Conservation (phyloP, 2,797 vertebrate species). For the Spinus olivaceus region DNA sequence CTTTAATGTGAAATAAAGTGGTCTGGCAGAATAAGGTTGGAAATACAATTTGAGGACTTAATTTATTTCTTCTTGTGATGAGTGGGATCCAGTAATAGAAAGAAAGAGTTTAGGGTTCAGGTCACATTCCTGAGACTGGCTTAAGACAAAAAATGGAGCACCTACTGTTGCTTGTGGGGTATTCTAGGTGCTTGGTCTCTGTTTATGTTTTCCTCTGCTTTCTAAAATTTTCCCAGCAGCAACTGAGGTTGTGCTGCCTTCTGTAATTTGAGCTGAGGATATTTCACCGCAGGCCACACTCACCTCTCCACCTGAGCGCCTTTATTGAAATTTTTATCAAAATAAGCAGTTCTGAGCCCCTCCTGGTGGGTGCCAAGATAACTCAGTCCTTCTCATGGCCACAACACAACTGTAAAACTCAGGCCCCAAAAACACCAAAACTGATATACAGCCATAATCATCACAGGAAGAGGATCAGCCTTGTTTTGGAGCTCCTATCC, state of each 20-base stretch:
- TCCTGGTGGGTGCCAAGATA: neutral
- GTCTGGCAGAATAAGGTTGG: neutral
- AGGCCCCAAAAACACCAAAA: neutral
- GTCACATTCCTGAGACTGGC: neutral
- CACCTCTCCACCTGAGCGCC: neutral
- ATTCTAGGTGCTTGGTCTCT: neutral
- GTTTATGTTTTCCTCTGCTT: neutral
- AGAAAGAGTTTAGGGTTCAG: neutral
- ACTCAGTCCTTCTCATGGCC: neutral
- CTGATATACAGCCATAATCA: neutral
- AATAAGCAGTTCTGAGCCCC: neutral
- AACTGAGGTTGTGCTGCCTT: neutral
- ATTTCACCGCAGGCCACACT: neutral
- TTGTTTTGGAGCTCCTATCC: neutral
- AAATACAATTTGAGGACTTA: neutral
- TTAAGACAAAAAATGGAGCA: neutral
- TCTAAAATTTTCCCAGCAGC: neutral
- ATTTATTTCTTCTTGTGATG: neutral
- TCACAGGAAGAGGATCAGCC: neutral
- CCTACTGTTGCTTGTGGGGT: neutral
- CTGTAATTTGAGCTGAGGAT: conserved; percentile 14
- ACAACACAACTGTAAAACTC: neutral
- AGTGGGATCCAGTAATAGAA: neutral
- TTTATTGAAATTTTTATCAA: neutral
- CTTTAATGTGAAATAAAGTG: neutral